Conservation (phyloP, 2,888 invertebrate species). For the Ormyrus thymus region DNA sequence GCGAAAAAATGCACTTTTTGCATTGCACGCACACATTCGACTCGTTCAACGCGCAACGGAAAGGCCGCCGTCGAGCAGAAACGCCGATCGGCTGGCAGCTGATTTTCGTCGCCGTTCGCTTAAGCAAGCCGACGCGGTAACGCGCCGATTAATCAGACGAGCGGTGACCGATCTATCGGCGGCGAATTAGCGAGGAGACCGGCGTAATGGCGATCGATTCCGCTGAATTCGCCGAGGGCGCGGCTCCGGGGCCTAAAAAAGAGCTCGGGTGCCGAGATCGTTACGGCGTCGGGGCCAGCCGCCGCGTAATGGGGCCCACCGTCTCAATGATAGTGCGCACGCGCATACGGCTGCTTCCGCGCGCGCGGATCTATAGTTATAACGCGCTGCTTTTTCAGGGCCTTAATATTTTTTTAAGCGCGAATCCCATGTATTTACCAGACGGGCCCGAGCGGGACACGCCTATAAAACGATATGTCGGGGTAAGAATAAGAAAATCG, state of each 20-base stretch:
- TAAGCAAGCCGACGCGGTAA: too few relatives aligned
- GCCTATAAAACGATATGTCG: conserved; percentile 58
- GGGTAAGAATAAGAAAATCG: conserved; percentile 65
- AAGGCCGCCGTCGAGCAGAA: too few relatives aligned
- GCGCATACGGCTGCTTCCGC: not conserved
- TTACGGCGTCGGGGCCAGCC: conserved; percentile 56
- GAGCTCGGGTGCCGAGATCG: conserved; percentile 59
- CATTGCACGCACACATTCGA: too few relatives aligned
- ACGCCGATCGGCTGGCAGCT: too few relatives aligned
- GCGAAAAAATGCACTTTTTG: too few relatives aligned
- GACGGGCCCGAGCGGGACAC: conserved; percentile 35
- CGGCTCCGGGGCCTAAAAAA: conserved; percentile 2
- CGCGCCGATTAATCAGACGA: too few relatives aligned
- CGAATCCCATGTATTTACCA: conserved; percentile 51
- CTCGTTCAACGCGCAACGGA: too few relatives aligned
- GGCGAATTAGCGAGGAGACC: not conserved
- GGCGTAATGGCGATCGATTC: not conserved
- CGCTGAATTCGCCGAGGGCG: conserved; percentile 23
- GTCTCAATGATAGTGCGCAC: conserved; percentile 67
- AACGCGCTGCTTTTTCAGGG: not conserved
- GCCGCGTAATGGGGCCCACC: conserved; percentile 64
- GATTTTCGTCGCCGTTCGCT: too few relatives aligned
- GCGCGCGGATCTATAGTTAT: not conserved
- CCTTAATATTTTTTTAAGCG: conserved; percentile 48
- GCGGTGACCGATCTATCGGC: too few relatives aligned